A percentile compares a stretch with the other conserved stretches of the same genome.
Conservation (phyloP, 2,888 invertebrate genomes). For the Adelphocoris suturalis region DNA sequence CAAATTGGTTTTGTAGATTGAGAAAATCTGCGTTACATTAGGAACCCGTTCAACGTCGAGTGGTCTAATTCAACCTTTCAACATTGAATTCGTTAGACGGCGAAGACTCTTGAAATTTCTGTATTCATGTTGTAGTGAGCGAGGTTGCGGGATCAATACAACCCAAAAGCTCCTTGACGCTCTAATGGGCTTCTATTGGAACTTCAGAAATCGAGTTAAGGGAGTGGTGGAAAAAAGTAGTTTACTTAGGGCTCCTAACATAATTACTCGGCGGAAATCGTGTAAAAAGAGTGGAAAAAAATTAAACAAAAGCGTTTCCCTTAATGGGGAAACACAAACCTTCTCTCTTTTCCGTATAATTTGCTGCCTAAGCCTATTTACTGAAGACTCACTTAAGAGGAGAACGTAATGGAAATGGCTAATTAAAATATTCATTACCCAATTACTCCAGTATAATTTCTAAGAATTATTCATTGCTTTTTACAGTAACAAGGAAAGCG, state of each 20-base stretch:
- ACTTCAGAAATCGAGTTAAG: conserved; percentile 33
- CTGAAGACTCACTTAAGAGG: not conserved
- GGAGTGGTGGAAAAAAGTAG: conserved; percentile 28
- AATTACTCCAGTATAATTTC: not conserved
- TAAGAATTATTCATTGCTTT: not conserved
- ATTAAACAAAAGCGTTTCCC: conserved; percentile 55
- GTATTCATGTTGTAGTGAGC: no score
- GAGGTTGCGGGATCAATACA: no score
- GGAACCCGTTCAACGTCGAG: no score
- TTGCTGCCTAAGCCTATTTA: not conserved
- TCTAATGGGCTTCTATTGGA: conserved; percentile 32
- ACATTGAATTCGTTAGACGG: no score
- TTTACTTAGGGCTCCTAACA: conserved; percentile 20
- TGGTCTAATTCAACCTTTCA: no score
- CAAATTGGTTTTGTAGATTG: no score
- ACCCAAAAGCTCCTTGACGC: not conserved
- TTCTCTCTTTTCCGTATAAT: not conserved
- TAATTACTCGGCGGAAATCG: conserved; percentile 17
- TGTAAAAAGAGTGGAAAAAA: conserved; percentile 57
- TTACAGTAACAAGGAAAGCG: no score
- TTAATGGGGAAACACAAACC: conserved; percentile 36
- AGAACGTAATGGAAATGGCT: conserved; percentile 12
- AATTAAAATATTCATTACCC: conserved; percentile 20
- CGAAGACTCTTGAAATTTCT: no score
- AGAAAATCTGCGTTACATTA: no score